Evolutionary conservation across 2,113 vertebrate species (phyloP).

Genomic region (Amphilophus citrinellus): DNA sequence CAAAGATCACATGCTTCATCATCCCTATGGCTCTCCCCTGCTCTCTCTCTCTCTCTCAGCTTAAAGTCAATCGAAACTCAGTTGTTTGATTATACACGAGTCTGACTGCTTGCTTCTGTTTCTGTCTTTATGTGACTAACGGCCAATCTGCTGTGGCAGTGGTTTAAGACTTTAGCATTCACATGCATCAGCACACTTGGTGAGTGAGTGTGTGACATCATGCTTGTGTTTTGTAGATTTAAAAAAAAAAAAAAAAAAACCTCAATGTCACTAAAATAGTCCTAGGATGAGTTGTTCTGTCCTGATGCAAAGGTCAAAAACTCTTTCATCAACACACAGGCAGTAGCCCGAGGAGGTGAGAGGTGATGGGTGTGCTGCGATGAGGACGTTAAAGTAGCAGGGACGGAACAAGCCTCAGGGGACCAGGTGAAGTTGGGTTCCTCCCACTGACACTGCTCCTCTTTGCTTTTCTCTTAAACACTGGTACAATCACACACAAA

Average conservation of each 20-base stretch:
- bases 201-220: not conserved
- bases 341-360: constrained; percentile 38
- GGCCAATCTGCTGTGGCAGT: not conserved
- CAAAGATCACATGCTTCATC: constrained; percentile 43
- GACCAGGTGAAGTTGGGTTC: constrained; percentile 50
- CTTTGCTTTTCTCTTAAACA: constrained; percentile 4
- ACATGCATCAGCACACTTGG: constrained; percentile 11
- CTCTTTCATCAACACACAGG: constrained; percentile 24
- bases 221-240: constrained; percentile 21
- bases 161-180: constrained; percentile 9
- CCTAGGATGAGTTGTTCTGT: constrained; percentile 7
- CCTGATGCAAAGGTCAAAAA: constrained; percentile 47
- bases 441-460: constrained; percentile 31
- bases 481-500: not conserved
- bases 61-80: constrained; percentile 61
- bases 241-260: not conserved
- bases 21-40: not conserved
- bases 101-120: constrained; percentile 24
- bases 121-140: constrained; percentile 8
- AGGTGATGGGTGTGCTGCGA: constrained; percentile 37
- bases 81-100: constrained; percentile 46
- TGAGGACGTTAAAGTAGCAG: constrained; percentile 49
- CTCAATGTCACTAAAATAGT: constrained; percentile 10
- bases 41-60: not conserved
- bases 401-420: constrained; percentile 60